These are phyloP conservation scores for Bellardia pandia DNA, from an alignment of 2,888 invertebrate genomes.

Conservation along the genomic window DNA sequence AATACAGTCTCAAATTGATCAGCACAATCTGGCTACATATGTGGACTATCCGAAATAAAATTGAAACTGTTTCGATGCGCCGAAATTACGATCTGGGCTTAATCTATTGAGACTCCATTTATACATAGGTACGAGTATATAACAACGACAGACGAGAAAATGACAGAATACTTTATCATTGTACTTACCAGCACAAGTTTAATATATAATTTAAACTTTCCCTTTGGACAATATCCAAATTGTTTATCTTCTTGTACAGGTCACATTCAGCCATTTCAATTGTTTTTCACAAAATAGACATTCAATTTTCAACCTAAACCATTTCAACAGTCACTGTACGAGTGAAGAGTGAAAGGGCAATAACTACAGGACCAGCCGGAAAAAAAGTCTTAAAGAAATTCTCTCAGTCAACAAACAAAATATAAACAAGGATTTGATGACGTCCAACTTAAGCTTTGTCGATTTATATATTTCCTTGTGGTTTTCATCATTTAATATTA, in stretches of 20 bases:
- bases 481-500: neutral
- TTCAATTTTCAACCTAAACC: slow-evolving; percentile 29
- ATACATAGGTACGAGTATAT: too few species aligned
- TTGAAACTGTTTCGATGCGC: too few species aligned
- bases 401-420: slow-evolving; percentile 58
- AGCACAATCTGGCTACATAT: too few species aligned
- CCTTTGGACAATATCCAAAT: neutral
- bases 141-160: too few species aligned
- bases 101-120: too few species aligned
- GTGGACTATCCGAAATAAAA: too few species aligned
- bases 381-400: slow-evolving; percentile 35
- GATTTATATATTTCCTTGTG: slow-evolving; percentile 24
- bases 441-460: slow-evolving; percentile 50
- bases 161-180: too few species aligned
- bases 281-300: slow-evolving; percentile 39
- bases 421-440: slow-evolving; percentile 56
- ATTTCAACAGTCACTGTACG: neutral
- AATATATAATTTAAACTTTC: neutral
- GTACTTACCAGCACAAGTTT: too few species aligned
- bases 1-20: too few species aligned
- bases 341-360: slow-evolving; percentile 40
- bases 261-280: slow-evolving; percentile 26
- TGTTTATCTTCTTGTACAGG: slow-evolving; percentile 32
- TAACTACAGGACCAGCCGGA: neutral
- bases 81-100: too few species aligned